Evolutionary conservation across 1,140 invertebrate species (phyloP), one percentile per base, ranked within the genome.

Genomic region (Trichogramma pretiosum): DNA sequence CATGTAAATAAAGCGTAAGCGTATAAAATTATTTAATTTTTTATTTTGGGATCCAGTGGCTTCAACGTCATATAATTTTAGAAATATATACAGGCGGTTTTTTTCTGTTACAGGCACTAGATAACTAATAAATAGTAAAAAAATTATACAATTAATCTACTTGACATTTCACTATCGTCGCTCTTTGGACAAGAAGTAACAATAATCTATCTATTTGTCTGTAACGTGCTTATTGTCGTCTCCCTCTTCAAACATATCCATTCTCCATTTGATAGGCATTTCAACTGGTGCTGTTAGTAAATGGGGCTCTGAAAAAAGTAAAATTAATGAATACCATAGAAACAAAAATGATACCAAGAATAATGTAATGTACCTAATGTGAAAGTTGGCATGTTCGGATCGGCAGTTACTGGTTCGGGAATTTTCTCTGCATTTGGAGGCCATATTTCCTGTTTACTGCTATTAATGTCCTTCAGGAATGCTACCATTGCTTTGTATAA

Each of bases 361-460:
- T 65, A 48, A 54, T 61, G 55, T 54, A 56, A 62, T 36, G 55
- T 42, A 9, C 53, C 51, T 17, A 55, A 50, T 14, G 42, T 24
- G 28, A 42, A 30, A 37, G 23, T 28, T 45, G 45, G 41, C 35
- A 14, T 48, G 34, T 41, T 34, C 13, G n/a, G 35, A 22, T 7
- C 41, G 33, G 38, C 0, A 30, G 52, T 39, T 9, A 19, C 47
- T 17, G 45, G n/a, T n/a, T 39, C 45, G 11, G 26, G n/a, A 16
- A 1, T 23, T 33, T 39, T 46, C 1, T 4, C 32, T 14, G 30
- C 26, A 5, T 18, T 36, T 0, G 49, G 14, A 16, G 43, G 38
- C 70, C 70, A 72, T 50, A 73, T 71, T 56, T 68, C 63, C 22
- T 48, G 48, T 55, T 62, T 65, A 13, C 55, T 55, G 8, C 36